A percentile compares a stretch with the other conserved stretches of the same genome.
Evolutionary conservation across 2,113 vertebrate genomes (phyloP).

Genomic region (Hemicordylus capensis): DNA sequence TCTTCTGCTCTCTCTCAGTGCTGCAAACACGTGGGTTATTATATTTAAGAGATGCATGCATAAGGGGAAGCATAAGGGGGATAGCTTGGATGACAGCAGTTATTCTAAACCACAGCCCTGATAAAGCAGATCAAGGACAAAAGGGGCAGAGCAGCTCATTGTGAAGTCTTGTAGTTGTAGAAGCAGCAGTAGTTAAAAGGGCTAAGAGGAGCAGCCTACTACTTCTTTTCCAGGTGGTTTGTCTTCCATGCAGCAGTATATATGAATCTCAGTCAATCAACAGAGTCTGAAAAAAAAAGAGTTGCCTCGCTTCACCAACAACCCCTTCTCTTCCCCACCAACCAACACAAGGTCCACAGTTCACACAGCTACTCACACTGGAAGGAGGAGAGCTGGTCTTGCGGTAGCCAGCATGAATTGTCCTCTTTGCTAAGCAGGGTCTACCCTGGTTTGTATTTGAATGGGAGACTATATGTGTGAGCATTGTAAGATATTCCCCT

Average conservation of each 20-base stretch:
- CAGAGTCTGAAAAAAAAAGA: background rate
- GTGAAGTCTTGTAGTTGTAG: background rate
- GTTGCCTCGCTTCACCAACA: background rate
- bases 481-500: too few relatives aligned
- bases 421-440: too few relatives aligned
- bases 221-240: too few relatives aligned
- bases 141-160: background rate
- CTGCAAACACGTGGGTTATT: too few relatives aligned
- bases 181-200: too few relatives aligned
- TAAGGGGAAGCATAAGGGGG: background rate
- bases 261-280: background rate
- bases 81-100: background rate
- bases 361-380: background rate
- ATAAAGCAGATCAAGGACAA: background rate
- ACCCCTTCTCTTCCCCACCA: background rate
- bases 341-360: background rate
- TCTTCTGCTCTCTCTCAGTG: too few relatives aligned
- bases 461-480: too few relatives aligned
- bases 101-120: background rate
- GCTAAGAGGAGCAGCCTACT: too few relatives aligned
- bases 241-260: too few relatives aligned
- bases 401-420: too few relatives aligned
- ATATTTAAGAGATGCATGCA: background rate
- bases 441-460: too few relatives aligned
- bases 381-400: too few relatives aligned